Base-by-base conservation (phyloP, 30 jellyfish, hydroid and myxozoan genomes). In the Cassiopea andromeda region DNA sequence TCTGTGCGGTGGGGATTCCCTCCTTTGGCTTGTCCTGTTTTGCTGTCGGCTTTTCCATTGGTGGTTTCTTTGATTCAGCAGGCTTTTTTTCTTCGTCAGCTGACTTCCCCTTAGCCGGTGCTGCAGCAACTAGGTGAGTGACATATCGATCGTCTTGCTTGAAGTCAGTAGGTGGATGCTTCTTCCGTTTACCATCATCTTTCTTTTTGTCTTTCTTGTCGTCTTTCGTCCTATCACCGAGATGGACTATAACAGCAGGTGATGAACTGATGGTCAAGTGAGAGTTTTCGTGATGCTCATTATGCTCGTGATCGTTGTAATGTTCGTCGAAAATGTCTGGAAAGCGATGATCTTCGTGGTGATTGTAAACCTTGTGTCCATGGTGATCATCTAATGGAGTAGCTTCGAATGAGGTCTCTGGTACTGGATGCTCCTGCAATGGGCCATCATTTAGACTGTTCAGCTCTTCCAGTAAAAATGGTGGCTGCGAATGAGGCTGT, bases 81-180 rank as follows among this genome's bases (percentile, higher is more conserved):
- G 78, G 14, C 54, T 75, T 74, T 14, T 77, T 47, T 7, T 57
- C 89, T 49, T 87, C 94, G 57, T 87, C 79, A n/a, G 69, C 94
- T 60, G 89, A 70, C 60, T 85, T 88, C 44, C 89, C 94, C 4
- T 77, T 91, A 10, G 59, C 60, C 8, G 84, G 77, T 7, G 91
- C 88, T 0, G 92, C 97, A 27, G 88, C 88, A 12, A 91, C 94
- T 8, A 91, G 83, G 84, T 91, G 97, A 44, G 97, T 91, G 69
- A 83, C 94, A 69, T 60, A 91, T 60, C 97, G 87, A 69, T 91
- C 97, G 48, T 91, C 97, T 17, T 84, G 82, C 38, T 80, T 83
- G 76, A 73, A 49, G 50, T 80, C 87, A 19, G 91, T 77, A 18
- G 94, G 92, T 49, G 94, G 94, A 16, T 66, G 79, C 81, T 85